phyloP scores from a whole-genome alignment of 1,140 invertebrate genomes.

The silkworm (Bombyx mori) region ASM3026992v2 NC_085120.1:7702501-7703000 shows the following conservation, averaged over 20 bases:
- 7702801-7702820: constrained; percentile 44
- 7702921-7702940: no score
- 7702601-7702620: constrained; percentile 50
- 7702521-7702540: constrained; percentile 33
- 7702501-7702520: constrained; percentile 31
- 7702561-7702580: constrained; percentile 59
- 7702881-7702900: no score
- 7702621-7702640: constrained; percentile 46
- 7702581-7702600: constrained; percentile 52
- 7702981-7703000: no score
- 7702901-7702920: no score
- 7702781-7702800: constrained; percentile 54
- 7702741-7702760: constrained; percentile 49
- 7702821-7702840: constrained; percentile 36
- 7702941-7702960: no score
- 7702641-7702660: constrained; percentile 32
- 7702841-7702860: neutral
- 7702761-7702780: constrained; percentile 54
- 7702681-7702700: constrained; percentile 65
- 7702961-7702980: no score
- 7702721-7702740: constrained; percentile 51
- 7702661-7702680: constrained; percentile 52
- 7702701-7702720: constrained; percentile 35
- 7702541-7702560: constrained; percentile 53
- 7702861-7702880: no score